A percentile compares a stretch with the other conserved stretches of the same genome.
Conservation (phyloP, 2,113 vertebrate genomes). For the Strix uralensis region DNA sequence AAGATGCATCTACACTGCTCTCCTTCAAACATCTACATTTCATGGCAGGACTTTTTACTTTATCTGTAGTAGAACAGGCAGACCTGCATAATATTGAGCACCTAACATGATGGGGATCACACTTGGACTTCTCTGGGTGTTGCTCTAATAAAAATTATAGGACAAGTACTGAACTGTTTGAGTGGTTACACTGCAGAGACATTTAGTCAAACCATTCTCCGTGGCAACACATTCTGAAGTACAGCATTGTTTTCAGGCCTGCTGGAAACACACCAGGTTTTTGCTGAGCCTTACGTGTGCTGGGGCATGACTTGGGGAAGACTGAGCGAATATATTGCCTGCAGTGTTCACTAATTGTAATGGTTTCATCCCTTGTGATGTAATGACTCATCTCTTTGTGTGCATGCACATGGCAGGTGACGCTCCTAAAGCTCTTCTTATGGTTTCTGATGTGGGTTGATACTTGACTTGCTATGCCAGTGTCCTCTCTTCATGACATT, state of each 20-base stretch:
- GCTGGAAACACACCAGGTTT: background rate
- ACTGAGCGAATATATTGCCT: background rate
- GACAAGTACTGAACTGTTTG: background rate
- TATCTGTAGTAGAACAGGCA: background rate
- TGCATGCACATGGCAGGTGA: background rate
- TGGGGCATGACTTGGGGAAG: background rate
- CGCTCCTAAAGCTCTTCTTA: background rate
- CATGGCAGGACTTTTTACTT: background rate
- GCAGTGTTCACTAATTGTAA: background rate
- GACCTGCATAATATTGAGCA: background rate
- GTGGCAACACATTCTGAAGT: rapidly evolving
- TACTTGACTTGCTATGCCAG: background rate
- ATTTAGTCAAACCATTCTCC: background rate
- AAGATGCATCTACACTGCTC: rapidly evolving
- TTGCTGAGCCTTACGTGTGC: background rate
- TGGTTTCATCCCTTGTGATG: background rate
- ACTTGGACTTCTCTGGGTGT: background rate
- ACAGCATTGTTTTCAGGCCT: background rate
- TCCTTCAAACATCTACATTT: background rate
- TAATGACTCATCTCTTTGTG: background rate
- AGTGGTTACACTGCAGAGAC: background rate
- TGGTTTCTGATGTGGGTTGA: background rate
- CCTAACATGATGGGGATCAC: background rate
- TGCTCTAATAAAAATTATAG: background rate
- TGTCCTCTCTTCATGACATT: background rate